A percentile compares a stretch with the other conserved stretches of the same genome.
These are phyloP conservation scores for Leptopilina syphax DNA, from an alignment of 2,888 invertebrate genomes.

Conservation along the genomic window DNA sequence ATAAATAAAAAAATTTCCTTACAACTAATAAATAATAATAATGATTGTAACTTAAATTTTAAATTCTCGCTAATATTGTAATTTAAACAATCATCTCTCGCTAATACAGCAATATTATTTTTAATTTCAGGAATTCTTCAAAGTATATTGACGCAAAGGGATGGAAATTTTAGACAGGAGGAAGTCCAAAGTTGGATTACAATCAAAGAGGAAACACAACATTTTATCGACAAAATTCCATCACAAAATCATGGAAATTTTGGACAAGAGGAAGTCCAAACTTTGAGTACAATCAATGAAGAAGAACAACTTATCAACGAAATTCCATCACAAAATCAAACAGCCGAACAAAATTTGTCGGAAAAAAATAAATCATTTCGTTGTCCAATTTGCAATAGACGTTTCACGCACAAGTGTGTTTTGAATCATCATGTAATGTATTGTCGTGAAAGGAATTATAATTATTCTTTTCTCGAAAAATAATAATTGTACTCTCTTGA, in stretches of 20 bases:
- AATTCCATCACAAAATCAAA: not conserved
- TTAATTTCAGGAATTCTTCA: conserved; percentile 28
- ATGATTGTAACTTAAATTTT: no score
- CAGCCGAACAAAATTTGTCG: not conserved
- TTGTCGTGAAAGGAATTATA: conserved; percentile 64
- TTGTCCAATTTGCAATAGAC: conserved; percentile 75
- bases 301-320: not conserved
- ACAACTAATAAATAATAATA: not conserved
- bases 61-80: not conserved
- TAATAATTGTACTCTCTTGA: not conserved
- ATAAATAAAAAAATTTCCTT: not conserved
- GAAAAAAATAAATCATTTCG: no score
- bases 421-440: conserved; percentile 72
- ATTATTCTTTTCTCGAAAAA: not conserved
- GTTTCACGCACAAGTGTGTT: conserved; percentile 77
- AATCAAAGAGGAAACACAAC: not conserved
- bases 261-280: not conserved
- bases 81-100: not conserved
- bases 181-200: not conserved
- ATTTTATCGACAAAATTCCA: not conserved
- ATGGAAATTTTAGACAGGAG: not conserved
- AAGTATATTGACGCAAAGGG: conserved; percentile 19
- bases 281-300: not conserved
- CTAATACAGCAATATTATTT: conserved; percentile 18
- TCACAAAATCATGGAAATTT: not conserved